Conservation (phyloP, 2,888 invertebrate species). For the Aphodius granarius region DNA sequence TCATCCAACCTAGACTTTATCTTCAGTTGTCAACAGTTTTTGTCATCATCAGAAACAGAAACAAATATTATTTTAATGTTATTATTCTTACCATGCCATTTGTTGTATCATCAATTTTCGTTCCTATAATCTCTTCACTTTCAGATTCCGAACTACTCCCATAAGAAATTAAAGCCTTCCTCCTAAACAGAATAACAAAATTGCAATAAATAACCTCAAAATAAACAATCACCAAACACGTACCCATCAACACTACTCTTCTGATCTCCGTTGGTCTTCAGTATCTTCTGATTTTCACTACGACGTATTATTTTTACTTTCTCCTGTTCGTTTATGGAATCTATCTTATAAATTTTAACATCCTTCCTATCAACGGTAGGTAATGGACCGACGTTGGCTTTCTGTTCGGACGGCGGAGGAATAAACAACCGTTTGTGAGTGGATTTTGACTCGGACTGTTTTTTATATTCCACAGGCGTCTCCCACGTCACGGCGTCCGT, state of each 20-base stretch:
- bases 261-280: background rate
- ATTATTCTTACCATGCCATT: slow-evolving; percentile 2
- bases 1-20: slow-evolving; percentile 32
- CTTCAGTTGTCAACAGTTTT: background rate
- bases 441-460: slow-evolving; percentile 3
- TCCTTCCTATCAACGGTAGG: slow-evolving; percentile 28
- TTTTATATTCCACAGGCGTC: slow-evolving; percentile 56
- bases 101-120: background rate
- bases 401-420: slow-evolving; percentile 31
- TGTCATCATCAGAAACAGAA: slow-evolving; percentile 10
- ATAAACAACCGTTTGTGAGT: slow-evolving; percentile 34
- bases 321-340: slow-evolving; percentile 23
- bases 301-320: slow-evolving; percentile 24
- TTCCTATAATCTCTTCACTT: slow-evolving; percentile 43
- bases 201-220: background rate
- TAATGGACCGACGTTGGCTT: slow-evolving; percentile 16
- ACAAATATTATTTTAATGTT: too few relatives aligned
- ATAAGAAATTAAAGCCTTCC: slow-evolving; percentile 62
- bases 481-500: slow-evolving; percentile 69
- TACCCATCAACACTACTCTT: slow-evolving; percentile 42
- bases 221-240: slow-evolving; percentile 28
- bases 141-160: slow-evolving; percentile 56
- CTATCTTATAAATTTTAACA: slow-evolving; percentile 40
- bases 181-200: slow-evolving; percentile 33
- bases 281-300: background rate